phyloP scores from a whole-genome alignment of 1,140 invertebrate genomes.

The Fopius arisanus region DNA sequence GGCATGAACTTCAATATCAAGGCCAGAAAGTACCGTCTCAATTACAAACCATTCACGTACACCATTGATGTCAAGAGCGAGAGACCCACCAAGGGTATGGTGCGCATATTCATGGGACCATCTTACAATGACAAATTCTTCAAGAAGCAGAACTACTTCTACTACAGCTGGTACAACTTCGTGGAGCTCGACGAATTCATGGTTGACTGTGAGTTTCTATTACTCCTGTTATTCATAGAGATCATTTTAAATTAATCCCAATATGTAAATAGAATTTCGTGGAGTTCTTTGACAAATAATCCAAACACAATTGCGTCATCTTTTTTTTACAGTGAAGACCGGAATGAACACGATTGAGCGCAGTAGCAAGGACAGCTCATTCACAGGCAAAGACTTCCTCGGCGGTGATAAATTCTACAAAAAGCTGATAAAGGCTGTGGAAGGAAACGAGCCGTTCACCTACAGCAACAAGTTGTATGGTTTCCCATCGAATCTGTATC shows the following conservation, averaged over 20 bases:
- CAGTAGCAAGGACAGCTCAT: constrained; percentile 55
- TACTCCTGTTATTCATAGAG: constrained; percentile 4
- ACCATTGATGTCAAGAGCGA: constrained; percentile 63
- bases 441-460: constrained; percentile 54
- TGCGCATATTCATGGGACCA: constrained; percentile 61
- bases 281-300: neutral
- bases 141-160: constrained; percentile 48
- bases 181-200: constrained; percentile 63
- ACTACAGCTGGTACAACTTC: constrained; percentile 55
- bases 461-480: constrained; percentile 55
- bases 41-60: constrained; percentile 73
- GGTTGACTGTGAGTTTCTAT: constrained; percentile 49
- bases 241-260: too few relatives aligned
- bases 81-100: constrained; percentile 59
- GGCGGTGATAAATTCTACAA: constrained; percentile 67
- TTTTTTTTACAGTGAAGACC: constrained; percentile 52
- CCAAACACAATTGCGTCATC: neutral
- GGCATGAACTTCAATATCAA: constrained; percentile 55
- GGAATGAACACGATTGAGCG: constrained; percentile 61
- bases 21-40: constrained; percentile 65
- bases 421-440: constrained; percentile 52
- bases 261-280: too few relatives aligned
- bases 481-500: constrained; percentile 57
- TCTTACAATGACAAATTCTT: constrained; percentile 57
- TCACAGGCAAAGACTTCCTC: constrained; percentile 60